A percentile compares a stretch with the other conserved stretches of the same genome.
Conservation (phyloP, 2,113 vertebrate genomes). For the Oryzias melastigma region DNA sequence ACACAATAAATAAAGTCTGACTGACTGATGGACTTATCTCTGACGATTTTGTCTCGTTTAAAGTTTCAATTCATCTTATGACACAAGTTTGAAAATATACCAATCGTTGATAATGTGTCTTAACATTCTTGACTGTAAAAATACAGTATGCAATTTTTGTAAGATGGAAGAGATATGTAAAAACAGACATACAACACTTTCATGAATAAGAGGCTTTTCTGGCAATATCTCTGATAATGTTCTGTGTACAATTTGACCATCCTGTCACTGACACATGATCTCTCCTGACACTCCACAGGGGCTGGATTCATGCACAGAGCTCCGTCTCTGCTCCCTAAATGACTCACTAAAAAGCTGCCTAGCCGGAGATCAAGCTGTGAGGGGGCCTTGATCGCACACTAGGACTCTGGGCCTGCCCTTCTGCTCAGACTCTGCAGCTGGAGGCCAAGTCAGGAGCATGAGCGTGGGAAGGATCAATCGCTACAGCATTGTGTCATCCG, state of each 20-base stretch:
- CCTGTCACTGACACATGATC: conserved; percentile 35
- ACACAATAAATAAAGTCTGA: no score
- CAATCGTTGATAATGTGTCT: no score
- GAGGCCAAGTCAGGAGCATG: conserved; percentile 80
- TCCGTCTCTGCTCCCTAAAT: conserved; percentile 36
- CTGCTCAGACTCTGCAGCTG: conserved; percentile 42
- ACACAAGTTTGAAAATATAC: no score
- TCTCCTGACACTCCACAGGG: conserved; percentile 51
- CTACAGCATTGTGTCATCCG: conserved; percentile 95
- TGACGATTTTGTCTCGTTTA: no score
- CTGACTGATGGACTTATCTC: no score
- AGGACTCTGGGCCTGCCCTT: conserved; percentile 47
- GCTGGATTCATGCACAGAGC: conserved; percentile 46
- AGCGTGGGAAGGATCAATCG: conserved; percentile 86
- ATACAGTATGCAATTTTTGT: no score
- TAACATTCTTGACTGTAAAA: no score
- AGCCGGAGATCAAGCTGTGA: conserved; percentile 51
- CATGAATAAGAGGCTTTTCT: conserved; percentile 1
- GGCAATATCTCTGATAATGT: neutral
- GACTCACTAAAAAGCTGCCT: conserved; percentile 56
- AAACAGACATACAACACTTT: neutral
- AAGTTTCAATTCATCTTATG: no score
- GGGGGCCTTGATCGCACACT: conserved; percentile 50
- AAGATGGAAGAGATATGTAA: neutral
- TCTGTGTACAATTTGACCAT: conserved; percentile 18